A percentile compares a stretch with the other conserved stretches of the same genome.
Conservation (phyloP, 1,140 invertebrate species). For the Ditylenchus dipsaci region DNA sequence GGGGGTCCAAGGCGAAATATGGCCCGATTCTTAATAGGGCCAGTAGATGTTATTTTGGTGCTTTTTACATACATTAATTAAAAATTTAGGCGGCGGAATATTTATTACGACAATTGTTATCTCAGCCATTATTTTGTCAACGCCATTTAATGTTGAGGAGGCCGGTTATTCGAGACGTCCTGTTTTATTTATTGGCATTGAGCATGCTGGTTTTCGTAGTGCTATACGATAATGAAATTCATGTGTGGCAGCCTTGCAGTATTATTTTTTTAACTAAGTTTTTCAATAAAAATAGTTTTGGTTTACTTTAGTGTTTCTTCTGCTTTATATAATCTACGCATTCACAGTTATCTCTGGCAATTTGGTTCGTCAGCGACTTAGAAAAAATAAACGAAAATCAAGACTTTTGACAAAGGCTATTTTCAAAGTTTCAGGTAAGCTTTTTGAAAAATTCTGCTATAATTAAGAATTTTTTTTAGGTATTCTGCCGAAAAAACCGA, state of each 20-base stretch:
- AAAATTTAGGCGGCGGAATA: slow-evolving; percentile 65
- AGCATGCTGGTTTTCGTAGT: slow-evolving; percentile 62
- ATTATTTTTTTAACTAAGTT: slow-evolving; percentile 18
- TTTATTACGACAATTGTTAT: slow-evolving; percentile 70
- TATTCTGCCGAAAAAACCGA: not conserved
- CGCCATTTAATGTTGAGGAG: slow-evolving; percentile 66
- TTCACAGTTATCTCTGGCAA: slow-evolving; percentile 63
- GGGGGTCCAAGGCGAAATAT: too few relatives aligned
- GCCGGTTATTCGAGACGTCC: slow-evolving; percentile 68
- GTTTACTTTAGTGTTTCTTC: slow-evolving; percentile 62
- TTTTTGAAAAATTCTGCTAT: too few relatives aligned
- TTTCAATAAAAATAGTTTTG: slow-evolving; percentile 5
- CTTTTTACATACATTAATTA: not conserved
- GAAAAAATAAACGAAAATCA: not conserved
- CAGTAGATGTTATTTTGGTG: too few relatives aligned
- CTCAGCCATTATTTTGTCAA: slow-evolving; percentile 64
- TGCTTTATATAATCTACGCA: slow-evolving; percentile 66
- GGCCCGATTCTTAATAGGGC: too few relatives aligned
- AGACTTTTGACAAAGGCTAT: not conserved
- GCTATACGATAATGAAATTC: slow-evolving; percentile 60
- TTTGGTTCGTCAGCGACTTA: slow-evolving; percentile 38
- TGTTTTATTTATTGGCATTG: slow-evolving; percentile 66
- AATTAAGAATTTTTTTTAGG: too few relatives aligned
- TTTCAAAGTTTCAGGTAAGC: not conserved
- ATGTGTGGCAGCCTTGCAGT: slow-evolving; percentile 62